These are phyloP conservation scores for Crossaster papposus DNA, from an alignment of 53 echinoderm and acorn worm species.

Conservation along the genomic window DNA sequence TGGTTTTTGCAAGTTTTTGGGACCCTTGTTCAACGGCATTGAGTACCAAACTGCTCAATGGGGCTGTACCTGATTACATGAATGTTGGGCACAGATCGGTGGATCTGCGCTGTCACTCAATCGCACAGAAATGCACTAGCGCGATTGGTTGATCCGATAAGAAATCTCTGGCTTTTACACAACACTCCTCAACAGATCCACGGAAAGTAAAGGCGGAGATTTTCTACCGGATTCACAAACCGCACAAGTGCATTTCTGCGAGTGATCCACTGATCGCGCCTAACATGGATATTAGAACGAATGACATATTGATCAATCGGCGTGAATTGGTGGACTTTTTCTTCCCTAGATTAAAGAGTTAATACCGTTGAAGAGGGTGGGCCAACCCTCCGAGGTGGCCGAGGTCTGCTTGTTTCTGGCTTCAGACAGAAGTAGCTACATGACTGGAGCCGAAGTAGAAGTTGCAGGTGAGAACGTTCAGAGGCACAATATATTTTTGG, in stretches of 20 bases:
- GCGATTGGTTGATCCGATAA: too few species aligned
- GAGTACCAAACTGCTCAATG: background rate
- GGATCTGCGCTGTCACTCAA: too few species aligned
- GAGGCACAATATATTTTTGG: background rate
- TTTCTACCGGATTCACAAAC: too few species aligned
- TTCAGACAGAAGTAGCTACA: slow-evolving; percentile 70
- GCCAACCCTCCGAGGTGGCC: slow-evolving; percentile 74
- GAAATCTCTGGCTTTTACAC: too few species aligned
- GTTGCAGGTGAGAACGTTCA: slow-evolving; percentile 66
- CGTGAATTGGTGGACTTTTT: background rate
- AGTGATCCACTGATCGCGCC: too few species aligned
- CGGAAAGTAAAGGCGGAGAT: too few species aligned
- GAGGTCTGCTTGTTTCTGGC: slow-evolving; percentile 80
- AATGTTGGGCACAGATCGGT: too few species aligned
- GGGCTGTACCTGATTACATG: background rate
- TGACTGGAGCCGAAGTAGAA: slow-evolving; percentile 76
- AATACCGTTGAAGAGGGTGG: slow-evolving; percentile 65
- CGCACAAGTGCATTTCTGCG: too few species aligned
- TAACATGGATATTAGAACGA: too few species aligned
- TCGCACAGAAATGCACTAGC: too few species aligned
- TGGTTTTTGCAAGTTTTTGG: background rate
- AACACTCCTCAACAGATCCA: too few species aligned
- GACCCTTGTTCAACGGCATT: background rate
- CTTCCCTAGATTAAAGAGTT: slow-evolving; percentile 47
- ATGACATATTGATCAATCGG: too few species aligned